Conservation (phyloP, 2,888 invertebrate species). For the Therioaphis trifolii region DNA sequence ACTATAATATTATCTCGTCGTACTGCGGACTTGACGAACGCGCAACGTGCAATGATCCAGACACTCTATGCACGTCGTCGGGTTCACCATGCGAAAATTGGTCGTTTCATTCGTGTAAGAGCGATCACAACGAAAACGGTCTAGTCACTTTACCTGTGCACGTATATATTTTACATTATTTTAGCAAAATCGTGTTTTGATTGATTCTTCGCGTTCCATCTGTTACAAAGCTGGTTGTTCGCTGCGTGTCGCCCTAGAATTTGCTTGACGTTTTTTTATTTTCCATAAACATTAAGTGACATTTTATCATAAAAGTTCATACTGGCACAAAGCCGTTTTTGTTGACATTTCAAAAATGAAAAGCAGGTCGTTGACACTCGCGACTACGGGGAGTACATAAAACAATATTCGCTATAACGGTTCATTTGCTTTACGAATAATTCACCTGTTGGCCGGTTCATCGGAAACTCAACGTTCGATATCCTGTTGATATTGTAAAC, state of each 20-base stretch:
- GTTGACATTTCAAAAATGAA: conserved; percentile 31
- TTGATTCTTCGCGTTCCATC: neutral
- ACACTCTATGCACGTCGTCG: too few relatives aligned
- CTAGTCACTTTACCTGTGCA: too few relatives aligned
- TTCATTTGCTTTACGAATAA: neutral
- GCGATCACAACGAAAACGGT: too few relatives aligned
- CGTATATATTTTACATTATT: neutral
- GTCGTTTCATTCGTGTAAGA: too few relatives aligned
- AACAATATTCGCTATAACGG: neutral
- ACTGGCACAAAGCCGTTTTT: neutral
- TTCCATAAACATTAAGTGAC: neutral
- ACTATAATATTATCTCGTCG: too few relatives aligned
- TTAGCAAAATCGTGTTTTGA: neutral
- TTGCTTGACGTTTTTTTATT: conserved; percentile 21
- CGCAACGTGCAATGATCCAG: too few relatives aligned
- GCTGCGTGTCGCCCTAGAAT: neutral
- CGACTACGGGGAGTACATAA: neutral
- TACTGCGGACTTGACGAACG: too few relatives aligned
- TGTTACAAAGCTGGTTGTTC: neutral
- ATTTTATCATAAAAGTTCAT: conserved; percentile 33
- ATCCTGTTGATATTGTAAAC: too few relatives aligned
- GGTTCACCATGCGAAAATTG: too few relatives aligned
- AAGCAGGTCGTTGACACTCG: conserved; percentile 25
- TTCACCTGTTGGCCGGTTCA: neutral
- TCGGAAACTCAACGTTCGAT: too few relatives aligned